Conservation (phyloP, 2,888 invertebrate genomes). For the Sceliomorpha sp. region DNA sequence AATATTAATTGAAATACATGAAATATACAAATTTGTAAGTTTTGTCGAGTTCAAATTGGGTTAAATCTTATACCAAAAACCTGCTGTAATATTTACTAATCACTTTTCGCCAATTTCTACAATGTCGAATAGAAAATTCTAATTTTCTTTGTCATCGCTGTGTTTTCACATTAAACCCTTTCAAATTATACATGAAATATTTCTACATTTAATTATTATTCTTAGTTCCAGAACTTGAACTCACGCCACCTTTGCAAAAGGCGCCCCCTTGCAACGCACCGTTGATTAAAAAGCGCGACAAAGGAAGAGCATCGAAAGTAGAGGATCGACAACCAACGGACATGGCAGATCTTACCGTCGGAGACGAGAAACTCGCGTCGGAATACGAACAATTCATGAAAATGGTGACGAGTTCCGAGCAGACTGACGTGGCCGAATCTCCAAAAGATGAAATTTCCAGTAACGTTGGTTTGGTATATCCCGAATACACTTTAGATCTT, state of each 20-base stretch:
- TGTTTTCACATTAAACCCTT: no score
- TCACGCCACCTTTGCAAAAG: conserved; percentile 36
- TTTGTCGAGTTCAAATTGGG: no score
- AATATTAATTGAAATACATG: no score
- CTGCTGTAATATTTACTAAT: no score
- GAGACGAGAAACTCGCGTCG: conserved; percentile 77
- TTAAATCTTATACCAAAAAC: no score
- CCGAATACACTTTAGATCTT: conserved; percentile 41
- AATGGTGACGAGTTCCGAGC: conserved; percentile 79
- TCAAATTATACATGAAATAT: no score
- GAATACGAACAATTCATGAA: conserved; percentile 84
- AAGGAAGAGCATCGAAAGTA: conserved; percentile 10
- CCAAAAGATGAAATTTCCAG: background rate
- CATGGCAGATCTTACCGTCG: conserved; percentile 44
- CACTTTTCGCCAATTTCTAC: no score
- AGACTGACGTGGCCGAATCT: conserved; percentile 2
- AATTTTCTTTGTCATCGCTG: no score
- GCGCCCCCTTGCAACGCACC: no score
- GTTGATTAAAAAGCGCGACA: conserved; percentile 2
- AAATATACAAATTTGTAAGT: no score
- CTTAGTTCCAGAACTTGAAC: conserved; percentile 9
- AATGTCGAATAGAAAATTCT: no score
- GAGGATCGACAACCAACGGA: conserved; percentile 21
- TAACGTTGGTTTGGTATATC: conserved; percentile 22
- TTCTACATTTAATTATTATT: background rate